Evolutionary conservation across 2,797 vertebrate species (phyloP), one percentile per base, ranked within the genome.

Genomic region (Helarctos malayanus): DNA sequence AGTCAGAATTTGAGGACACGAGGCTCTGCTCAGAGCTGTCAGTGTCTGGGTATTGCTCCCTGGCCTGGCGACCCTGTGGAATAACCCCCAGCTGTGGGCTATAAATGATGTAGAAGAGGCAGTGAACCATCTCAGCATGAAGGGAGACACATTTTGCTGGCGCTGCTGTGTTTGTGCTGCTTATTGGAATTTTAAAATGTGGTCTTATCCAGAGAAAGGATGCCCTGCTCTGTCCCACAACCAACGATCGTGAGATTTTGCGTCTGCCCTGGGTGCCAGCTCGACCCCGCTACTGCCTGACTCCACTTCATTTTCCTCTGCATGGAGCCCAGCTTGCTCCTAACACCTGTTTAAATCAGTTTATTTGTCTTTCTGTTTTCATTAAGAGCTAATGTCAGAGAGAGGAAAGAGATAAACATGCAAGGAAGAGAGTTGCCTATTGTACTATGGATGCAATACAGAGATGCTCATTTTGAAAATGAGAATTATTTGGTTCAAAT

Each of bases 331-430:
- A 52, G 94, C 95, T 96, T 94, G 95, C 87, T 88, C 73, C 4
- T 38, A 76, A 73, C 89, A 98, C 97, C 96, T 98, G 97, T 93
- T 80, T 97, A 92, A 95, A 89, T 98, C 73, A 11, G 45, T 96
- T 94, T 98, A 71, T 97, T 98, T 97, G 95, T 97, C 96, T 98
- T 98, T 98, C 93, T 79, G 73, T 98, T 97, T 98, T 98, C 98
- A 98, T 98, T 98, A 98, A 98, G 96, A 97, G 85, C 96, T 97
- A 88, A 96, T 97, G 98, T 98, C 97, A 98, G 89, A 91, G 84
- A 97, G 91, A 97, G 93, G 97, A 97, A 97, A 98, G 98, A 81
- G 78, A 89, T 93, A 95, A 98, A 97, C 93, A 54, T 75, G 95
- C 89, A 93, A 96, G 93, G 97, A 98, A 96, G 97, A 96, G 82